Base-by-base conservation (phyloP, 2,797 vertebrate genomes). In the Paedocypris micromegethes region DNA sequence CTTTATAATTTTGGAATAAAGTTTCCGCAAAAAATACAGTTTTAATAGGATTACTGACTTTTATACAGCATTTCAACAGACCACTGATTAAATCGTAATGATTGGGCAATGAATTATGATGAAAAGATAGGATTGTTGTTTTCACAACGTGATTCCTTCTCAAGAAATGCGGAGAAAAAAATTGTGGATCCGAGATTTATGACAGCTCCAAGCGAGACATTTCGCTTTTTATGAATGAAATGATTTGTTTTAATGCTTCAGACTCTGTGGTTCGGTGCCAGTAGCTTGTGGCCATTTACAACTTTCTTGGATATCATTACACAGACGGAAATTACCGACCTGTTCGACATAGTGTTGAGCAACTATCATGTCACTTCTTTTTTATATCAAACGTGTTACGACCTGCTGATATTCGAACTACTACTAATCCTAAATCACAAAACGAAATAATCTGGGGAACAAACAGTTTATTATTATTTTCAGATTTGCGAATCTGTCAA, bases 31-130 rank as follows among this genome's bases (percentile, higher is more conserved):
- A 47, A 47, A 5, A 3, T 23, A 23, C 23, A 23, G 23, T 52
- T 63, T 70, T 57, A 57, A 6, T 23, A 56, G 53, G 8, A 39
- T 57, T 64, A 64, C 37, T 64, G 54, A 70, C 68, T 58, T 70
- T 70, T 70, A 64, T 37, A 70, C 68, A 58, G 53, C 39, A 64
- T 70, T 70, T 70, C 68, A 64, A 41, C 62, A 70, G 68, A 37
- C 41, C 52, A 6, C 37, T 64, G 5, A 64, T 64, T 45, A 50
- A 9, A 64, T 40, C 62, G 67, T 9, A 45, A 64, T 40, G 53
- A 48, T 70, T 58, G 52, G n/a, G 68, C 68, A 70, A 70, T 23
- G 3, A 58, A 37, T 57, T 58, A 5, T 40, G 60, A 40, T 48
- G 6, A 46, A 45, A 66, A 37, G 9, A 64, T 5, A 58, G 37